Evolutionary conservation across 2,797 vertebrate genomes (phyloP).

Genomic region (Spinus pinus): DNA sequence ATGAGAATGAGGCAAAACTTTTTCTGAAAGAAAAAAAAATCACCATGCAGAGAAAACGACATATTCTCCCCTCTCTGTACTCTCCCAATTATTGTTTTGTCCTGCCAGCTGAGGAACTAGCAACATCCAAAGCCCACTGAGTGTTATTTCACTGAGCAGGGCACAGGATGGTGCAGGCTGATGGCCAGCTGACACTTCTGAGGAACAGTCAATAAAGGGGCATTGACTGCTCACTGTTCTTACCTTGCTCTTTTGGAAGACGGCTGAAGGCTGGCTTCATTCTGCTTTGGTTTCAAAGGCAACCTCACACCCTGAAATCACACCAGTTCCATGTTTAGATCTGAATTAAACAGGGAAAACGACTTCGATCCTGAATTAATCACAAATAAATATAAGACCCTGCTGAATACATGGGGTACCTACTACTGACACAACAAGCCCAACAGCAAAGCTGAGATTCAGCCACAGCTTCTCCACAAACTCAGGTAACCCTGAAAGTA

Average conservation of each 20-base stretch:
- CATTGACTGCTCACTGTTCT: neutral
- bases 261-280: constrained; percentile 82
- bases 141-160: neutral
- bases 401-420: neutral
- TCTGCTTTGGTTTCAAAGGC: constrained; percentile 88
- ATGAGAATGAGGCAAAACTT: neutral
- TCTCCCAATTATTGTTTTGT: neutral
- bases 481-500: neutral
- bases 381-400: neutral
- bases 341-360: neutral
- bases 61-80: neutral
- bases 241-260: constrained; percentile 89
- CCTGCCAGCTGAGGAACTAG: neutral
- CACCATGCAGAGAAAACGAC: neutral
- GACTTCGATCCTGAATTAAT: neutral
- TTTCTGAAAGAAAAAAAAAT: neutral
- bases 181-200: neutral
- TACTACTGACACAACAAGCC: neutral
- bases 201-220: neutral
- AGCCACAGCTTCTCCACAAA: neutral
- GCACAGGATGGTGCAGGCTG: neutral
- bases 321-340: neutral
- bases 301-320: constrained; percentile 82
- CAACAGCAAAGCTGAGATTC: neutral
- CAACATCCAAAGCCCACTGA: neutral